Conservation (phyloP, 2,797 vertebrate genomes). For the Iguana delicatissima region DNA sequence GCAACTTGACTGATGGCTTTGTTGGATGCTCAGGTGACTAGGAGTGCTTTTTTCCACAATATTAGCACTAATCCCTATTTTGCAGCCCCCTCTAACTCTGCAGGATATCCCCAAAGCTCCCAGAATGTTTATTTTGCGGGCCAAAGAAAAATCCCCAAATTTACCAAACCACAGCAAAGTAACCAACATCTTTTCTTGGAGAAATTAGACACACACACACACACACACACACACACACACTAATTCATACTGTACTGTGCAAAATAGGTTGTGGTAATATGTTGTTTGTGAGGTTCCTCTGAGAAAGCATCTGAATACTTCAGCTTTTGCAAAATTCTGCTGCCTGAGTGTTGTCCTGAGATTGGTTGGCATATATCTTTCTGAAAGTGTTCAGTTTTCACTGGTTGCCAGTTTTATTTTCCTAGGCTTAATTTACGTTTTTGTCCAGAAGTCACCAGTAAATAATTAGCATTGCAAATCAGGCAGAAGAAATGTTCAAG, state of each 20-base stretch:
- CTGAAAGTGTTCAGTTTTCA: background rate
- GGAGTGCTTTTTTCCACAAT: background rate
- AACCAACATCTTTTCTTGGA: background rate
- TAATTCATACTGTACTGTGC: too few relatives aligned
- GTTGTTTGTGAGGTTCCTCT: background rate
- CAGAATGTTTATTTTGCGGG: too few relatives aligned
- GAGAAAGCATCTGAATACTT: background rate
- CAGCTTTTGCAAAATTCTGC: background rate
- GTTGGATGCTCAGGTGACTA: background rate
- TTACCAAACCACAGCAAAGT: too few relatives aligned
- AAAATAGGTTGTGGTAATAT: background rate
- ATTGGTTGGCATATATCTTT: background rate
- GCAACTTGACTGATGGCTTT: too few relatives aligned
- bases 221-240: background rate
- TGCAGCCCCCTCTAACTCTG: too few relatives aligned
- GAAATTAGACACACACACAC: background rate
- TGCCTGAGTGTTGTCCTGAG: background rate
- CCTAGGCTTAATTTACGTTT: background rate
- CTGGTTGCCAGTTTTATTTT: background rate
- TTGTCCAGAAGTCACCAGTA: background rate
- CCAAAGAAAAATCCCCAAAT: too few relatives aligned
- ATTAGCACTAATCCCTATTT: too few relatives aligned
- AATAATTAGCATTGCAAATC: conserved; percentile 1
- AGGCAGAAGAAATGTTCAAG: background rate
- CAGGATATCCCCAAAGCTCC: too few relatives aligned